Evolutionary conservation across 1,140 invertebrate genomes (phyloP), one percentile per base, ranked within the genome.

Genomic region (Drosophila sproati): DNA sequence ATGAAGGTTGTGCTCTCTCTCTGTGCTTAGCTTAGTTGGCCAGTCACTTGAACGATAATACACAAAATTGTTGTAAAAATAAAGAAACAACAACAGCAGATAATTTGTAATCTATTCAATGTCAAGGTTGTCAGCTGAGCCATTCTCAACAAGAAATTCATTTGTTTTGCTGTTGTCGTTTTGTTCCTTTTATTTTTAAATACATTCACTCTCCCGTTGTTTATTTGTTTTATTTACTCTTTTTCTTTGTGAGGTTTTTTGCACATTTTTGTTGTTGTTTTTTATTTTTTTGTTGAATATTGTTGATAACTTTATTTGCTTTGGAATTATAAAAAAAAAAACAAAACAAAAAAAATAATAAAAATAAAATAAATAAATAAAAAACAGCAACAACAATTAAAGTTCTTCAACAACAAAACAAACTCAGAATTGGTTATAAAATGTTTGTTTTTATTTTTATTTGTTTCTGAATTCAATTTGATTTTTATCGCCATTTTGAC

Each of bases 241-340:
- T 41, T 54, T 63, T 32, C 12, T 39, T 47, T 47, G 32, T 63
- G 34, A 52, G 28, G 55, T 31, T 39, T 45, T 55, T 45, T 64
- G 60, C 47, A 52, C 32, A 48, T 48, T 32, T 64, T 64, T 47
- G 12, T 47, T 57, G 45, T 37, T 59, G 10, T 43, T 43, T 68
- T 68, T 41, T 76, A 8, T 28, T 12, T 68, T 78, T 73, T 75
- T 88, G 72, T 82, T 88, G 77, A 54, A 52, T 63, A 73, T 88
- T 88, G 85, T 89, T 88, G 85, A 88, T 88, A 88, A 88, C 80
- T 88, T 83, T 88, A 88, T 88, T 88, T 88, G 64, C 77, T 73
- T 75, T 72, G 64, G 61, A 51, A 67, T 72, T 82, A 78, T 51
- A 51, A 77, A 52, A 45, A 12, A 12, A 55, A 73, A 47, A 54